These are phyloP conservation scores for Pantherophis vulpinus DNA, from an alignment of 2,797 vertebrate species.

Conservation along the genomic window DNA sequence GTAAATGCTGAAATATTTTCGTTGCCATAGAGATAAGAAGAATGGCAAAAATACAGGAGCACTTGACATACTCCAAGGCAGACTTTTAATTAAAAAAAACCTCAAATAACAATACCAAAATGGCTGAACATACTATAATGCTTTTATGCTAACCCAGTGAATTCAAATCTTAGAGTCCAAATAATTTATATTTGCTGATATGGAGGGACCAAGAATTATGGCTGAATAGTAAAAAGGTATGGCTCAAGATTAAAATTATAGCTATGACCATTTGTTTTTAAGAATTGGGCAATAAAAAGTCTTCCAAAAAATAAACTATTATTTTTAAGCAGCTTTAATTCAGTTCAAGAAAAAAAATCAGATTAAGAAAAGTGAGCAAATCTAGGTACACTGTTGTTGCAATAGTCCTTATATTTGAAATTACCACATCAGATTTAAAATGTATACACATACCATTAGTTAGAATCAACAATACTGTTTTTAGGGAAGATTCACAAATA, in stretches of 20 bases:
- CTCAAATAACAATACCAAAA: slow-evolving; percentile 73
- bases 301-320: not conserved
- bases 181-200: slow-evolving; percentile 21
- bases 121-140: slow-evolving; percentile 60
- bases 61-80: slow-evolving; percentile 78
- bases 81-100: slow-evolving; percentile 77
- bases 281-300: not conserved
- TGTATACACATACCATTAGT: slow-evolving; percentile 14
- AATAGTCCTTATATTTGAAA: not conserved
- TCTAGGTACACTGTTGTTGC: not conserved
- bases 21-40: slow-evolving; percentile 80
- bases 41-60: slow-evolving; percentile 75
- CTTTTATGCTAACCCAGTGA: slow-evolving; percentile 51
- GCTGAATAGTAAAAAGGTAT: slow-evolving; percentile 32
- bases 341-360: not conserved
- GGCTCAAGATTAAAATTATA: not conserved
- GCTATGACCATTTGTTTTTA: not conserved
- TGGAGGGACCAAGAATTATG: slow-evolving; percentile 28
- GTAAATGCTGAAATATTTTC: slow-evolving; percentile 79
- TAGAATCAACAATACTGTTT: not conserved
- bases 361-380: not conserved
- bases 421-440: not conserved
- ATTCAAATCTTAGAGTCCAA: slow-evolving; percentile 36
- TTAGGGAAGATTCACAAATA: not conserved
- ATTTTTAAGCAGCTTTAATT: not conserved